A percentile compares a stretch with the other conserved stretches of the same genome.
Evolutionary conservation across 2,888 invertebrate species (phyloP).

Genomic region (Eupithecia subfuscata): DNA sequence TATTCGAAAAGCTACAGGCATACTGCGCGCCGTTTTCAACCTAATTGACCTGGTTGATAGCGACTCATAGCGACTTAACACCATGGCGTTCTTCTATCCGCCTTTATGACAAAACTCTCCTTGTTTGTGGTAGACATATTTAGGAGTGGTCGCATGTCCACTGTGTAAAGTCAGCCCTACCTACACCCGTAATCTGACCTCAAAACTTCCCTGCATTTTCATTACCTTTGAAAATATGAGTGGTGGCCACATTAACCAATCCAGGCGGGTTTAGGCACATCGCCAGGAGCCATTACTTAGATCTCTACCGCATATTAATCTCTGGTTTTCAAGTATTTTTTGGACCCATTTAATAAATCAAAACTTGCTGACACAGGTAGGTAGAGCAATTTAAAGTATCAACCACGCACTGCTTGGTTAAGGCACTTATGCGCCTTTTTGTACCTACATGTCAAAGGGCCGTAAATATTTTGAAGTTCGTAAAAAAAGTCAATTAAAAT

Average conservation of each 20-base stretch:
- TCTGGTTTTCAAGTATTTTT: slow-evolving; percentile 10
- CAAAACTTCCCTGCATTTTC: slow-evolving; percentile 20
- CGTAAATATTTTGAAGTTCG: too few relatives aligned
- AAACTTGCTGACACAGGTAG: neutral
- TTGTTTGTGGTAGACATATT: too few relatives aligned
- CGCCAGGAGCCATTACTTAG: slow-evolving; percentile 27
- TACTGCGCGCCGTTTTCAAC: too few relatives aligned
- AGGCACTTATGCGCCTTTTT: neutral
- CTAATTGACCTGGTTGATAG: too few relatives aligned
- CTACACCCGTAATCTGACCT: slow-evolving; percentile 2
- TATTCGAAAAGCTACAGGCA: too few relatives aligned
- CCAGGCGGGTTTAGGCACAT: slow-evolving; percentile 27
- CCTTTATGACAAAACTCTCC: too few relatives aligned
- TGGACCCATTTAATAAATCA: neutral
- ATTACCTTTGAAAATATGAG: slow-evolving; percentile 25
- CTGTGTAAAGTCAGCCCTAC: too few relatives aligned
- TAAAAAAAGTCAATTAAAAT: too few relatives aligned
- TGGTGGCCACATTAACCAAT: slow-evolving; percentile 25
- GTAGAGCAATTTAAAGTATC: neutral
- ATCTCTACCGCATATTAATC: slow-evolving; percentile 1
- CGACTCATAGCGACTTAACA: too few relatives aligned
- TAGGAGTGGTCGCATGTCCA: too few relatives aligned
- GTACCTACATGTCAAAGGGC: neutral
- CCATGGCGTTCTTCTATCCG: too few relatives aligned
- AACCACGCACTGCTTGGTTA: neutral